Conservation (phyloP, 2,113 vertebrate genomes). For the Myiagra hebetior region DNA sequence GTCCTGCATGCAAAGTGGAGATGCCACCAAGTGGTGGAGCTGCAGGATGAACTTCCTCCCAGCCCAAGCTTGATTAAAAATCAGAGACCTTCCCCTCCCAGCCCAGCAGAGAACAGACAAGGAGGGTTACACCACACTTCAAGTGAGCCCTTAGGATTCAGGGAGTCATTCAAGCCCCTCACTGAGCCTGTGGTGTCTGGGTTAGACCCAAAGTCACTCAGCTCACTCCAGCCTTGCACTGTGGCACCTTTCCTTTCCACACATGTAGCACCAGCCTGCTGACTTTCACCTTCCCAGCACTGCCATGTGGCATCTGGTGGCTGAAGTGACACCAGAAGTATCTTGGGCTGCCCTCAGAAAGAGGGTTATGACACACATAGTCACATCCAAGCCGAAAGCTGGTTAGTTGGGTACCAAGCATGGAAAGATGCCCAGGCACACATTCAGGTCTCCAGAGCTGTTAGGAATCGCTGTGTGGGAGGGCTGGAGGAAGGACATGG, state of each 20-base stretch:
- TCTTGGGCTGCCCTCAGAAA: neutral
- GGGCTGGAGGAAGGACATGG: neutral
- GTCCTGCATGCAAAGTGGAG: neutral
- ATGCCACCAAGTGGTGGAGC: neutral
- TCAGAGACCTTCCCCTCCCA: neutral
- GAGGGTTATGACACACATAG: fast-evolving
- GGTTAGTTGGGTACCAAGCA: neutral
- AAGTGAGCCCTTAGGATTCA: neutral
- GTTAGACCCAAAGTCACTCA: neutral
- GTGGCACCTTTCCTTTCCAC: neutral
- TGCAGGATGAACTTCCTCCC: neutral
- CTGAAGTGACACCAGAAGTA: neutral
- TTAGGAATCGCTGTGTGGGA: neutral
- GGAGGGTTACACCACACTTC: neutral
- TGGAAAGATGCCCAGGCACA: neutral
- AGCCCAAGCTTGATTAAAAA: neutral
- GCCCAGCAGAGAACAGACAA: neutral
- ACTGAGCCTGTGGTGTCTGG: neutral
- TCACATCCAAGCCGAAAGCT: neutral
- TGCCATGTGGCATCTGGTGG: fast-evolving
- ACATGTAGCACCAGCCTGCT: neutral
- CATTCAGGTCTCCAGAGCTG: neutral
- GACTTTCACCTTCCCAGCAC: neutral
- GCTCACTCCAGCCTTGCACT: neutral
- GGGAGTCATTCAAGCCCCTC: neutral